Percentiles rank a stretch among this genome's conserved stretches.
Evolutionary conservation across 2,113 vertebrate species (phyloP).

Genomic region (Gavialis gangeticus): DNA sequence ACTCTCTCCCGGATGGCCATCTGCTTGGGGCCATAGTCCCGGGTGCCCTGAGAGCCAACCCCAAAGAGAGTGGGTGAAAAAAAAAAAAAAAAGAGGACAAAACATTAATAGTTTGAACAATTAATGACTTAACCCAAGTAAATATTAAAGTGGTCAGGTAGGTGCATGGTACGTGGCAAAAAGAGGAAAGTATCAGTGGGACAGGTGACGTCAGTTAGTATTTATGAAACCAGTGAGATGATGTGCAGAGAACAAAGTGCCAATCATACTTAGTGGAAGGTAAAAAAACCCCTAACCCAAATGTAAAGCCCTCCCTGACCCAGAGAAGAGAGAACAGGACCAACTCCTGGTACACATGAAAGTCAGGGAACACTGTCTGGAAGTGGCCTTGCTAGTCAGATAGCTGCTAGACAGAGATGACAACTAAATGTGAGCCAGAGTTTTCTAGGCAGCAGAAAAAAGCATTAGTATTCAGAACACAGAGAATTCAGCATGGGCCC

Average conservation of each 20-base stretch:
- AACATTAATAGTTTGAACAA: neutral
- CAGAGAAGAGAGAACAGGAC: neutral
- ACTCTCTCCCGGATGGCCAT: slow-evolving; percentile 98
- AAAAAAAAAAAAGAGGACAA: neutral
- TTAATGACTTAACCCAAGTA: neutral
- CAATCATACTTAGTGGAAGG: fast-evolving
- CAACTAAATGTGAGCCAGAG: neutral
- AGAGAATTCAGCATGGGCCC: neutral
- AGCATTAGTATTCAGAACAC: neutral
- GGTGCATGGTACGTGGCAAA: neutral
- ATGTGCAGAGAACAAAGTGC: neutral
- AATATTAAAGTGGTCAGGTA: neutral
- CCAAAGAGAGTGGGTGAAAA: neutral
- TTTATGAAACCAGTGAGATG: neutral
- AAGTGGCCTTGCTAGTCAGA: fast-evolving
- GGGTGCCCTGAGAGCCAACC: slow-evolving; percentile 85
- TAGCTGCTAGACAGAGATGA: neutral
- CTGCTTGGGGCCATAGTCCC: slow-evolving; percentile 94
- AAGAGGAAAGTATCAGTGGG: neutral
- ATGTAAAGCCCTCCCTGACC: neutral
- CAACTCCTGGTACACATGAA: fast-evolving
- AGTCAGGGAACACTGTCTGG: neutral
- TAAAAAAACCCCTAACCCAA: neutral
- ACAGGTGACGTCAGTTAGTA: neutral
- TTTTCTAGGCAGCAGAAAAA: neutral